Percentiles rank a stretch among this genome's conserved stretches.
These are phyloP conservation scores for Carcinoscorpius rotundicauda DNA, from an alignment of 1,140 invertebrate species.

Conservation along the genomic window DNA sequence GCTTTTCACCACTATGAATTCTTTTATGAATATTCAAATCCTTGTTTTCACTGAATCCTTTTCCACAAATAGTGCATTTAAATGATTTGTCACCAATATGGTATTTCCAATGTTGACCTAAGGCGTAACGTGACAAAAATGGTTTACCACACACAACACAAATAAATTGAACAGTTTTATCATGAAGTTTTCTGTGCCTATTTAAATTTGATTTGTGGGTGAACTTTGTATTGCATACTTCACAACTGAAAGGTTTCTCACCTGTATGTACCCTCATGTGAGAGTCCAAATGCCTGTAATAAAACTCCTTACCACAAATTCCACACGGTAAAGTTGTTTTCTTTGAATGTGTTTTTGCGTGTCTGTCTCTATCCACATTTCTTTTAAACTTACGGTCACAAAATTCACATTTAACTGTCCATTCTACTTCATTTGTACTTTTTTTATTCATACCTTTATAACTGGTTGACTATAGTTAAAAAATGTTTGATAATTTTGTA, in stretches of 20 bases:
- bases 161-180: slow-evolving; percentile 17
- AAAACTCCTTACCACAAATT: background rate
- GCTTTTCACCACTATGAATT: slow-evolving; percentile 4
- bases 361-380: background rate
- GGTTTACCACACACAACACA: slow-evolving; percentile 26
- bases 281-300: background rate
- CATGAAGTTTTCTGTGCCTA: no score
- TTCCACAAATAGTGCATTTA: slow-evolving; percentile 46
- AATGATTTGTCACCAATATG: slow-evolving; percentile 47
- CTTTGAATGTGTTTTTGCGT: background rate
- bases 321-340: slow-evolving; percentile 1
- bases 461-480: no score
- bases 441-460: background rate
- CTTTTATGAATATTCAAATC: slow-evolving; percentile 34
- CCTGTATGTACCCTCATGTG: slow-evolving; percentile 2
- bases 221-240: slow-evolving; percentile 2
- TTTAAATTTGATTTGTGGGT: no score
- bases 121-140: slow-evolving; percentile 9
- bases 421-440: slow-evolving; percentile 1
- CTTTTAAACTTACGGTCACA: slow-evolving; percentile 1
- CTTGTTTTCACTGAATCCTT: slow-evolving; percentile 50
- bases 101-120: slow-evolving; percentile 14
- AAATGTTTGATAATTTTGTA: no score
- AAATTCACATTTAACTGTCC: background rate
- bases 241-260: slow-evolving; percentile 6